These are phyloP conservation scores for Orius insidiosus DNA, from an alignment of 1,140 invertebrate species.

Conservation along the genomic window DNA sequence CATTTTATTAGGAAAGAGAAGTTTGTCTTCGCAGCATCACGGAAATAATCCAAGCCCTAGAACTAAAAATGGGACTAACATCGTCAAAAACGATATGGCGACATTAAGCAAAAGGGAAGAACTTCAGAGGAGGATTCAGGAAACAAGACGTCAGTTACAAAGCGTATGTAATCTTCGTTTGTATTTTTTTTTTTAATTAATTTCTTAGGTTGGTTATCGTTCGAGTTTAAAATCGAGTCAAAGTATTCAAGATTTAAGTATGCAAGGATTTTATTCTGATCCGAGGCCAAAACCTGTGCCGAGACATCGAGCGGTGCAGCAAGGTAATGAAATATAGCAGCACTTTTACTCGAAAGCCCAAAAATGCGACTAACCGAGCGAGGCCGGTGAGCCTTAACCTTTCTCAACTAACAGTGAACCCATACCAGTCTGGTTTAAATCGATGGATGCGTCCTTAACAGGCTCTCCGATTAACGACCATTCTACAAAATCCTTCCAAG, in stretches of 20 bases:
- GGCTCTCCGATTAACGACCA: conserved; percentile 31
- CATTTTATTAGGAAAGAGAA: conserved; percentile 21
- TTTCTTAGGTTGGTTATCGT: conserved; percentile 48
- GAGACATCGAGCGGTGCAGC: conserved; percentile 23
- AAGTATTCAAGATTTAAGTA: conserved; percentile 55
- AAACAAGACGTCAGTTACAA: conserved; percentile 72
- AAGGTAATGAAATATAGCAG: conserved; percentile 27
- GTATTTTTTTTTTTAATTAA: conserved; percentile 6
- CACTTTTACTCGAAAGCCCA: conserved; percentile 26
- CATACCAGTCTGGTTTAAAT: conserved; percentile 13
- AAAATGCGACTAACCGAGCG: conserved; percentile 21
- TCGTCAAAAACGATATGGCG: conserved; percentile 38
- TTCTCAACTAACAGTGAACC: conserved; percentile 11
- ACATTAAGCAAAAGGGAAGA: conserved; percentile 61
- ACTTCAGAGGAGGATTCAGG: conserved; percentile 64
- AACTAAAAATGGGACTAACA: conserved; percentile 31
- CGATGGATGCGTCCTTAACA: conserved; percentile 25
- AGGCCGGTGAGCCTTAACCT: conserved; percentile 13
- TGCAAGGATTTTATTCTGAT: conserved; percentile 29
- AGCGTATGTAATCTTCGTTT: conserved; percentile 51
- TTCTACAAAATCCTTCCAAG: conserved; percentile 16
- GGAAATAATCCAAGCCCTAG: conserved; percentile 19
- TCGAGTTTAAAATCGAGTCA: conserved; percentile 65
- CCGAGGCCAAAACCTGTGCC: conserved; percentile 27
- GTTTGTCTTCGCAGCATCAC: conserved; percentile 24